phyloP scores from a whole-genome alignment of 2,888 invertebrate genomes.

The Amphipoea oculea region DNA sequence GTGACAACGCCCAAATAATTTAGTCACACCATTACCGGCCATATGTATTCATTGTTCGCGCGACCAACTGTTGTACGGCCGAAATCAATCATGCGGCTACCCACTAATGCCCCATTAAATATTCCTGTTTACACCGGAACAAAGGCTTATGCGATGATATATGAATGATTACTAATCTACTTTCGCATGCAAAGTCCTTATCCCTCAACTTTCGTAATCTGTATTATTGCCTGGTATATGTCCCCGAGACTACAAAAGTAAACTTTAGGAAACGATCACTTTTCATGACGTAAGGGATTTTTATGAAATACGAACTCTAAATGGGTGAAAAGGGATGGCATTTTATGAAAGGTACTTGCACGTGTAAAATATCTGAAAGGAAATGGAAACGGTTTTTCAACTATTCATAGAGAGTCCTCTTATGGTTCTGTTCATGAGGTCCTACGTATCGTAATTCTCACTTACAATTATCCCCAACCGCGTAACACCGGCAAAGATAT shows the following conservation, averaged over 20 bases:
- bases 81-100: conserved; percentile 44
- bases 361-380: conserved; percentile 38
- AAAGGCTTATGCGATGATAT: conserved; percentile 26
- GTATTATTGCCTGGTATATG: conserved; percentile 41
- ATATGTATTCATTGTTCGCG: conserved; percentile 45
- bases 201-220: conserved; percentile 40
- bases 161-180: conserved; percentile 34
- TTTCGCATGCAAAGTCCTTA: conserved; percentile 27
- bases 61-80: conserved; percentile 37
- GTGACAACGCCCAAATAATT: conserved; percentile 45
- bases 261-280: conserved; percentile 43
- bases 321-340: conserved; percentile 58
- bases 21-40: conserved; percentile 32
- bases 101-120: conserved; percentile 45
- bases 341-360: conserved; percentile 45
- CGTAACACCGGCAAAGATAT: not conserved
- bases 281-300: conserved; percentile 60
- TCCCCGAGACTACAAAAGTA: conserved; percentile 49
- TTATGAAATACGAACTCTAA: conserved; percentile 57
- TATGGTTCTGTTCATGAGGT: not conserved
- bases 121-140: conserved; percentile 42
- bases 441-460: not conserved
- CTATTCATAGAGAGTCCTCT: not conserved
- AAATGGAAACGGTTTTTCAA: conserved; percentile 13
- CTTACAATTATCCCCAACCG: not conserved